Evolutionary conservation across 2,113 vertebrate genomes (phyloP).

Genomic region (Osmerus mordax): DNA sequence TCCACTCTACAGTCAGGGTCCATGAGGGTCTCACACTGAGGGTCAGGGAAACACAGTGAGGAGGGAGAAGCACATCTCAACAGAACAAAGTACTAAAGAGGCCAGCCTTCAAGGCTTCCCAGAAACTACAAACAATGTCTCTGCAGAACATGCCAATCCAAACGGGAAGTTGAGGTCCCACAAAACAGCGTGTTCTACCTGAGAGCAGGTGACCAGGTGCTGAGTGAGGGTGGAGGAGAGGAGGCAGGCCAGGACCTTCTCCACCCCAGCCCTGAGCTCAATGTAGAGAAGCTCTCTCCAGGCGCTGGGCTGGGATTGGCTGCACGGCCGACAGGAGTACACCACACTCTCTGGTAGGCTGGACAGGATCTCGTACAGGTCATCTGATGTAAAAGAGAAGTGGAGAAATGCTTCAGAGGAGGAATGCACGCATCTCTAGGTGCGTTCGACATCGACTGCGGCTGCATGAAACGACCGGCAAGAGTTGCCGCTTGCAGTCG

Average conservation of each 20-base stretch:
- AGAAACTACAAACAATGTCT: too few relatives aligned
- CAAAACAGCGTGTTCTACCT: conserved; percentile 63
- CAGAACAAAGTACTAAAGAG: too few relatives aligned
- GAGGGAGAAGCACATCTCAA: background rate
- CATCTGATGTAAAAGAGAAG: conserved; percentile 68
- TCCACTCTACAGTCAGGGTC: conserved; percentile 60
- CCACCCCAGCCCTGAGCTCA: conserved; percentile 80
- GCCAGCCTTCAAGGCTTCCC: too few relatives aligned
- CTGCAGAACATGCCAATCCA: too few relatives aligned
- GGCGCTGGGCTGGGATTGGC: conserved; percentile 71
- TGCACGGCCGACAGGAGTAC: conserved; percentile 85
- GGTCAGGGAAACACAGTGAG: conserved; percentile 6
- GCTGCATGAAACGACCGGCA: too few relatives aligned
- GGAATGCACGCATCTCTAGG: background rate
- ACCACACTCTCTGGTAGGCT: conserved; percentile 88
- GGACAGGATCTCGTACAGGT: conserved; percentile 90
- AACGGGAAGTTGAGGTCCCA: too few relatives aligned
- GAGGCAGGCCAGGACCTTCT: conserved; percentile 83
- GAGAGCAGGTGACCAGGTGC: conserved; percentile 78
- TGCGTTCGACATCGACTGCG: too few relatives aligned
- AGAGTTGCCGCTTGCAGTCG: too few relatives aligned
- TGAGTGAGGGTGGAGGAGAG: conserved; percentile 77
- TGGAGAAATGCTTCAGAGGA: background rate
- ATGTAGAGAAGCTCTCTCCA: conserved; percentile 84
- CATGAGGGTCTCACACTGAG: conserved; percentile 70